Evolutionary conservation across 1,140 invertebrate species (phyloP).

Genomic region (Drosophila quadrilineata): DNA sequence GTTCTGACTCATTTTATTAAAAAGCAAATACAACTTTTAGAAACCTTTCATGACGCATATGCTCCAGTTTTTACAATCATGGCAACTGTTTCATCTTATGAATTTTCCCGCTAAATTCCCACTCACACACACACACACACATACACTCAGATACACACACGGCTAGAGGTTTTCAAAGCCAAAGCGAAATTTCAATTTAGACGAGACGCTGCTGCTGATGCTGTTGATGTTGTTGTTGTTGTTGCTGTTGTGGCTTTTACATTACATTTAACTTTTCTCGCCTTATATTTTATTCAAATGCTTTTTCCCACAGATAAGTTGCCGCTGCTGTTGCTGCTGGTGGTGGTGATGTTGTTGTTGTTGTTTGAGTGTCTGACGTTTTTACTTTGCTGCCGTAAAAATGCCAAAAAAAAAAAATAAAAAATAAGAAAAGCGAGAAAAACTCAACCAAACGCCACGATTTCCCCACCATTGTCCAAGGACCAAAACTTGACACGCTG

Average conservation of each 20-base stretch:
- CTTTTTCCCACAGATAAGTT: conserved; percentile 58
- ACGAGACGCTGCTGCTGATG: background rate
- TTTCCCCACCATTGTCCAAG: conserved; percentile 25
- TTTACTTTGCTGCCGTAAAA: conserved; percentile 72
- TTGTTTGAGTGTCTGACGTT: conserved; percentile 66
- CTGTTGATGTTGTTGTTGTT: background rate
- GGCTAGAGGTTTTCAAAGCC: conserved; percentile 28
- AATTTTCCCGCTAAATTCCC: background rate
- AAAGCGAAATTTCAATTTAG: conserved; percentile 61
- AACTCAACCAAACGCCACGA: conserved; percentile 18
- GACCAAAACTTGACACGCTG: conserved; percentile 19
- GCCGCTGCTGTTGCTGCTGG: too few relatives aligned
- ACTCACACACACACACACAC: too few relatives aligned
- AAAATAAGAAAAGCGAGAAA: background rate
- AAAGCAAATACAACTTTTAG: background rate
- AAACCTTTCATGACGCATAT: conserved; percentile 1
- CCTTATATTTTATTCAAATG: conserved; percentile 78
- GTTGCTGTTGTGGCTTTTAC: conserved; percentile 59
- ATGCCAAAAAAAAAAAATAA: conserved; percentile 38
- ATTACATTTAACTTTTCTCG: conserved; percentile 75
- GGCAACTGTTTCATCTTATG: conserved; percentile 10
- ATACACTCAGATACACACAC: background rate
- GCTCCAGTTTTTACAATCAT: conserved; percentile 11
- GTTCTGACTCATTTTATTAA: background rate
- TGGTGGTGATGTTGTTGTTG: too few relatives aligned